Conservation (phyloP, 2,888 invertebrate genomes). For the Pediacus dermestoides region DNA sequence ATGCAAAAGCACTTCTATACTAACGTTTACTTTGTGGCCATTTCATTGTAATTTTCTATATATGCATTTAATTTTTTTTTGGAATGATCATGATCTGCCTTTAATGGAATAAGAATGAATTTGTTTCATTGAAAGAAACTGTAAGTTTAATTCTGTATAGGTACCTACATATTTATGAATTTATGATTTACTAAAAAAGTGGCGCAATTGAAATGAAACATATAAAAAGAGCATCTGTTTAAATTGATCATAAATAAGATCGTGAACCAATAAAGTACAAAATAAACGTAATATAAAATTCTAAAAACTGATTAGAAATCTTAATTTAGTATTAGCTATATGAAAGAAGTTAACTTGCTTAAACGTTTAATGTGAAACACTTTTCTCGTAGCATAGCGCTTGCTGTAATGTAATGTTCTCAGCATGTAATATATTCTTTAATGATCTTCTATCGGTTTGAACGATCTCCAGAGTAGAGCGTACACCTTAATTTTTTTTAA, state of each 20-base stretch:
- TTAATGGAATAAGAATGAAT: too few species aligned
- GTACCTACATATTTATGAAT: too few species aligned
- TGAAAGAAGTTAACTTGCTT: constrained; percentile 25
- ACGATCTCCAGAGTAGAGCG: constrained; percentile 45
- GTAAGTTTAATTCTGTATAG: too few species aligned
- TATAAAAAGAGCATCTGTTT: constrained; percentile 19
- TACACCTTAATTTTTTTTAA: constrained; percentile 40
- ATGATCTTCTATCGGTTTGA: constrained; percentile 46
- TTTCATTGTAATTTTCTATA: too few species aligned
- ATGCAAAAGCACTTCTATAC: too few species aligned
- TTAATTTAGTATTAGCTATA: constrained; percentile 35
- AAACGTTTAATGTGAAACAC: constrained; percentile 19
- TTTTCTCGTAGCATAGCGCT: constrained; percentile 13
- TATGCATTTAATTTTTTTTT: too few species aligned
- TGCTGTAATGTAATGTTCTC: constrained; percentile 45
- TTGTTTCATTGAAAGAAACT: too few species aligned
- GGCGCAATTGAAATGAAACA: constrained; percentile 14
- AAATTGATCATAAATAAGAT: constrained; percentile 25
- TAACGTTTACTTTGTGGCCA: too few species aligned
- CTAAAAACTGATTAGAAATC: constrained; percentile 37
- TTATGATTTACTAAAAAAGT: too few species aligned
- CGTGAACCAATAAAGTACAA: constrained; percentile 30
- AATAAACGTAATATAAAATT: constrained; percentile 34
- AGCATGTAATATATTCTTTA: constrained; percentile 50
- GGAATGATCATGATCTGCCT: too few species aligned